Evolutionary conservation across 2,888 invertebrate species (phyloP), one percentile per base, ranked within the genome.

Genomic region (Leptogaster cylindrica): DNA sequence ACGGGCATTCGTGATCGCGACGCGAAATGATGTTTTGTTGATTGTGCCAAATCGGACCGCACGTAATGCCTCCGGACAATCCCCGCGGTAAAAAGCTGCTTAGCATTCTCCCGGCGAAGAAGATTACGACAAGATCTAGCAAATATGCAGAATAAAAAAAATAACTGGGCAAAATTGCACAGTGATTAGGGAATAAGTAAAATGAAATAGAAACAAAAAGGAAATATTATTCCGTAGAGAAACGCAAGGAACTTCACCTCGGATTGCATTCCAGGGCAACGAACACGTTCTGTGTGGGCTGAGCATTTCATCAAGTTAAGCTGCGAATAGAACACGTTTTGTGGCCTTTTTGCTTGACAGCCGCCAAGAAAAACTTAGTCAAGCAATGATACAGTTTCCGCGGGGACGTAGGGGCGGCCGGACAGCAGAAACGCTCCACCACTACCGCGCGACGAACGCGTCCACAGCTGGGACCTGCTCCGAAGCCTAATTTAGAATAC

Each of bases 241-340:
- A 33, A 50, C 28, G 31, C 3, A 36, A 65, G 65, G 31, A 48
- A 65, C 46, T 18, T 44, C 58, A 23, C 33, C 39, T 23, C 36
- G 31, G 66, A 55, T 46, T 25, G 48, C 46, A 67, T 67, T 67
- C 67, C 61, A 61, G 61, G 48, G 48, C 48, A 61, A 46, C 63
- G 41, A 63, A 67, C 39, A 63, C 52, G 41, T 63, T 67, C 27
- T 63, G 67, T 67, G 67, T 67, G 67, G 67, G 67, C 51, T 63
- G 63, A 28, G 50, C 36, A 23, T 64, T 64, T 50, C 36, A 64
- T 48, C 64, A 50, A 48, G 33, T 36, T 20, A 48, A 33, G 36
- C 65, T 48, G 61, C 46, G 66, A 58, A 67, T 67, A 67, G 61
- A 67, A 67, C 61, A 67, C 48, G 61, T 67, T 66, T 66, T 50